A percentile compares a stretch with the other conserved stretches of the same genome.
These are phyloP conservation scores for Ascaphus truei DNA, from an alignment of 2,113 vertebrate genomes.

Conservation along the genomic window DNA sequence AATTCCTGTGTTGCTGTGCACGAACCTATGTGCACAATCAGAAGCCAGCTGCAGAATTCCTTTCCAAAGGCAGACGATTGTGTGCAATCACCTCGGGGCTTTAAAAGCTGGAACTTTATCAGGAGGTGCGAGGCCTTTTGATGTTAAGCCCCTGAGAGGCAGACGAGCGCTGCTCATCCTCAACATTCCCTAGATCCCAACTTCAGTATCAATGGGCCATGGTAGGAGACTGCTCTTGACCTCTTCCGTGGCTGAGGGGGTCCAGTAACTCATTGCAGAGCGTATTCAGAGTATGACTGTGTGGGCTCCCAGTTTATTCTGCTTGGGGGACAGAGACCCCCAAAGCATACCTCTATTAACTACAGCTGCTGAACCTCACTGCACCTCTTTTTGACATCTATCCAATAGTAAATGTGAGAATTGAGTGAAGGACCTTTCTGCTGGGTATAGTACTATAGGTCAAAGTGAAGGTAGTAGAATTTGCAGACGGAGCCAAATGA, in stretches of 20 bases:
- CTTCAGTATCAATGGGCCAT: slow-evolving; percentile 7
- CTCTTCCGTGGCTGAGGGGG: not conserved
- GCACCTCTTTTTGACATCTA: too few species aligned
- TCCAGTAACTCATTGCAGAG: not conserved
- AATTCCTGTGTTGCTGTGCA: not conserved
- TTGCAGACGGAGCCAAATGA: too few species aligned
- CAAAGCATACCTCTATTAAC: too few species aligned
- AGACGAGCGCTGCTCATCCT: slow-evolving; percentile 18
- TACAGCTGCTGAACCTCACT: too few species aligned
- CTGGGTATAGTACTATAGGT: too few species aligned
- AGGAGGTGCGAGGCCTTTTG: slow-evolving; percentile 22
- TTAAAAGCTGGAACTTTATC: slow-evolving; percentile 23
- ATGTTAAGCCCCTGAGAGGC: slow-evolving; percentile 35
- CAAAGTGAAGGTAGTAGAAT: too few species aligned
- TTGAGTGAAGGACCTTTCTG: too few species aligned
- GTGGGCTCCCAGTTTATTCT: too few species aligned
- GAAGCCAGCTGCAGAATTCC: not conserved
- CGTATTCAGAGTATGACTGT: not conserved
- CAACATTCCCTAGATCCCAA: slow-evolving; percentile 20
- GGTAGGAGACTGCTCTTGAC: not conserved
- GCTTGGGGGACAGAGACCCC: too few species aligned
- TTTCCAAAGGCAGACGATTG: not conserved
- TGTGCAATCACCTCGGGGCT: slow-evolving; percentile 6
- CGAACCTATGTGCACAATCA: not conserved
- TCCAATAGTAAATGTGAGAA: too few species aligned